Conservation (phyloP, 2,797 vertebrate genomes). For the Novumbra hubbsi region DNA sequence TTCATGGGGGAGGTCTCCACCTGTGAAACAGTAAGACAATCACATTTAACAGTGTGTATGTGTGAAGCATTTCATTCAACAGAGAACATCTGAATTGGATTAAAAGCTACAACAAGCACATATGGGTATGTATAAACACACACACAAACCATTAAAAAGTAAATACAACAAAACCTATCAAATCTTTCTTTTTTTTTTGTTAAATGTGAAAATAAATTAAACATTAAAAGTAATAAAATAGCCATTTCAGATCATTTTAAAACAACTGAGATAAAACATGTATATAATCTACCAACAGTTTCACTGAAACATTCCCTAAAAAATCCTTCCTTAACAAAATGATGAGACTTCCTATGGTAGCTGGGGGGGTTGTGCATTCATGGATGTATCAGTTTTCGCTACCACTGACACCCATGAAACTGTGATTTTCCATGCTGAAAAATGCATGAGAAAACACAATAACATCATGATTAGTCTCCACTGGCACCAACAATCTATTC, state of each 20-base stretch:
- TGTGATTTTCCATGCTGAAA: conserved; percentile 60
- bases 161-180: not conserved
- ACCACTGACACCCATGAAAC: conserved; percentile 13
- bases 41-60: not conserved
- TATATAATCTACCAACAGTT: not conserved
- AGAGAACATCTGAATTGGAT: not conserved
- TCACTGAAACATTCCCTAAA: not conserved
- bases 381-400: conserved; percentile 25
- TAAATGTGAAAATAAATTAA: not conserved
- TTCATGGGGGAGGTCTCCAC: conserved; percentile 75
- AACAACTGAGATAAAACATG: not conserved
- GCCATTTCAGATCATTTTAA: not conserved
- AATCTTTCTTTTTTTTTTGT: not conserved
- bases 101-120: not conserved
- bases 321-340: conserved; percentile 5
- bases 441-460: conserved; percentile 45
- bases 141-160: not conserved
- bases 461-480: conserved; percentile 37
- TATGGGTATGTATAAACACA: not conserved
- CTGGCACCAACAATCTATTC: conserved; percentile 7
- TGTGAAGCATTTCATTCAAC: not conserved
- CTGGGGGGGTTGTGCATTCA: not conserved
- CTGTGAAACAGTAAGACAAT: conserved; percentile 49
- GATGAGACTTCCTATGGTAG: not conserved
- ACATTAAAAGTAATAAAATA: not conserved